Evolutionary conservation across 2,888 invertebrate species (phyloP), one percentile per base, ranked within the genome.

Genomic region (Archips crataeganus): DNA sequence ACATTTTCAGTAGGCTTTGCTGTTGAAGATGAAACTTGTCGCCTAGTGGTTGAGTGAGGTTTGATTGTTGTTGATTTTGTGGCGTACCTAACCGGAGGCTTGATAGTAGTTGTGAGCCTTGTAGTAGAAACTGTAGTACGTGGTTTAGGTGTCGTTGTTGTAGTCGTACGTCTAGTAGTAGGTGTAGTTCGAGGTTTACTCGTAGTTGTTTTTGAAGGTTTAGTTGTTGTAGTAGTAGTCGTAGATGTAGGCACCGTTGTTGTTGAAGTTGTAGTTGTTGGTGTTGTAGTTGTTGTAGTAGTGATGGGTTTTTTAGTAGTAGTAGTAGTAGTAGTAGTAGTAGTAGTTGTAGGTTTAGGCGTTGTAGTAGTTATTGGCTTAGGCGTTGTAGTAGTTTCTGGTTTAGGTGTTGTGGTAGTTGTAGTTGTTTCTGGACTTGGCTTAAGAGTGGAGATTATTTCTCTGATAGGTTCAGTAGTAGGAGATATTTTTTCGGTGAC

Each of bases 321-420:
- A 11, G 45, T 45, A 11, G 45, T 77, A 4, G n/a, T n/a, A n/a
- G n/a, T n/a, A n/a, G n/a, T n/a, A n/a, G 80, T 77, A 45, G 76
- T 77, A 49, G 77, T 74, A 15, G 84, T 78, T 13, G 84, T 62
- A 9, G 83, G 80, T 0, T 80, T 79, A 2, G 77, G 77, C 3
- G 81, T 79, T 13, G 80, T 79, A 5, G 80, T 79, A 6, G 81
- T 75, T 15, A 80, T 79, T 9, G 83, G 80, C 0, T 80, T 79
- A 2, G 77, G 77, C 3, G 81, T 79, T 13, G 80, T 79, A 6
- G 77, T 74, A n/a, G 84, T 78, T n/a, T 84, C 61, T 9, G 83
- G 80, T 0, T 80, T 79, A 2, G 77, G 77, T 3, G 81, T 79
- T 11, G 80, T 79, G 5, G 80, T 79, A 6, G 81, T 75, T 15